Evolutionary conservation across 2,113 vertebrate species (phyloP).

Genomic region (Panthera uncia): DNA sequence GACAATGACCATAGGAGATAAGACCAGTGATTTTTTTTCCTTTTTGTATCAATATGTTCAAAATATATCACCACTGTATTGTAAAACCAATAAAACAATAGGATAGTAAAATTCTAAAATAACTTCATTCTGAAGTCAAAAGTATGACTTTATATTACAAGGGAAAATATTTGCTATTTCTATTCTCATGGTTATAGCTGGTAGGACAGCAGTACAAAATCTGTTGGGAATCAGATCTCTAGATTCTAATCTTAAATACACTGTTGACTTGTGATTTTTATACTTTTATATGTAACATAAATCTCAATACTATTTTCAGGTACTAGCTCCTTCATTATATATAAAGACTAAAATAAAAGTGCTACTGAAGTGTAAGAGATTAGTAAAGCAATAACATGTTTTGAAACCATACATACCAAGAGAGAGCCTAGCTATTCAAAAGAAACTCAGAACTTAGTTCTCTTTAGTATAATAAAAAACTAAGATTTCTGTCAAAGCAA

Average conservation of each 20-base stretch:
- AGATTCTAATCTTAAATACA: neutral
- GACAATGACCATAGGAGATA: constrained; percentile 7
- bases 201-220: neutral
- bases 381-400: neutral
- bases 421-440: neutral
- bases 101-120: constrained; percentile 24
- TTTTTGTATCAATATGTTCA: neutral
- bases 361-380: neutral
- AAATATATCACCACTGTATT: neutral
- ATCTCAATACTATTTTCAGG: neutral
- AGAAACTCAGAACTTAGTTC: neutral
- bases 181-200: neutral
- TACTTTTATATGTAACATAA: neutral
- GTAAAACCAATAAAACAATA: neutral
- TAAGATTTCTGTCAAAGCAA: neutral
- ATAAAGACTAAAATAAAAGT: neutral
- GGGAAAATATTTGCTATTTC: neutral
- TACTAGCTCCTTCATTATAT: neutral
- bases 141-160: neutral
- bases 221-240: neutral
- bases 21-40: neutral
- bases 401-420: neutral
- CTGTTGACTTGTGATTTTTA: neutral
- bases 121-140: neutral
- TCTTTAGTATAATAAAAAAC: neutral